These are phyloP conservation scores for Agrotis puta DNA, from an alignment of 2,888 invertebrate genomes.

Conservation along the genomic window DNA sequence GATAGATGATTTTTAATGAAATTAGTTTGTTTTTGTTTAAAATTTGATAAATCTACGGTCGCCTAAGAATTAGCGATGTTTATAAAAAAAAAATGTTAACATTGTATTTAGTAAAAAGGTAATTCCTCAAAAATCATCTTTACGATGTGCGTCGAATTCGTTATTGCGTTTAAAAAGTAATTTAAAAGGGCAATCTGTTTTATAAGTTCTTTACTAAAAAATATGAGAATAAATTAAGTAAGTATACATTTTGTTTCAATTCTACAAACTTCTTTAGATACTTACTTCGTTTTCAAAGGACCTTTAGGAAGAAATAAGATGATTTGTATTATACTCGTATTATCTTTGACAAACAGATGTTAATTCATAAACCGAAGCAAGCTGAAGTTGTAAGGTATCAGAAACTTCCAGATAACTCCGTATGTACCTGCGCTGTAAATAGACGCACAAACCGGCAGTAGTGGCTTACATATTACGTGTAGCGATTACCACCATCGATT, in stretches of 20 bases:
- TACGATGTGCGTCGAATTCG: no score
- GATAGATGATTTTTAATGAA: background rate
- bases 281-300: background rate
- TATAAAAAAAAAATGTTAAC: no score
- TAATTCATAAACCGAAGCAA: constrained; percentile 3
- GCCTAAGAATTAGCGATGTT: no score
- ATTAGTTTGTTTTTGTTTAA: background rate
- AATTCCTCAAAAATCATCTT: no score
- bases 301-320: no score
- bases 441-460: constrained; percentile 26
- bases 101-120: no score
- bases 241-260: no score
- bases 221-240: no score
- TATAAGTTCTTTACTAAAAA: no score
- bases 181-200: no score
- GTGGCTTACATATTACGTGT: constrained; percentile 50
- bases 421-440: constrained; percentile 32
- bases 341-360: constrained; percentile 15
- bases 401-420: constrained; percentile 17
- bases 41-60: no score
- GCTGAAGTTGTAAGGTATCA: constrained; percentile 8
- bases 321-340: background rate
- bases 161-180: no score
- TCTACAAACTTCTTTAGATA: background rate
- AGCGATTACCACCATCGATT: constrained; percentile 52